Percentiles rank a stretch among this genome's conserved stretches.
Conservation (phyloP, 2,888 invertebrate genomes). For the Corythucha ciliata region DNA sequence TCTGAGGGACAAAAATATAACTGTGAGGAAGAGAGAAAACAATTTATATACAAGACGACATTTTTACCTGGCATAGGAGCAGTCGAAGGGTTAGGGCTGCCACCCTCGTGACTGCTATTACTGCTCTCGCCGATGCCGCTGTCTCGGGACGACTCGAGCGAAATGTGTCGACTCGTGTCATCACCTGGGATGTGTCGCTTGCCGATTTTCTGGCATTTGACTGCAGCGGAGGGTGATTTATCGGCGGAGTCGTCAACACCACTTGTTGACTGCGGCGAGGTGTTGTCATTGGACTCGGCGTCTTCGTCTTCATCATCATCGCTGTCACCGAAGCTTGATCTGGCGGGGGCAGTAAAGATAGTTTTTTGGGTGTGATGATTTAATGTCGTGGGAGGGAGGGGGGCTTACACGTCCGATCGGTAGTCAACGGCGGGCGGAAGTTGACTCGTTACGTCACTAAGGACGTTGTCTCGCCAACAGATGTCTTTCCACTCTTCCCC, state of each 20-base stretch:
- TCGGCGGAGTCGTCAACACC: too few relatives aligned
- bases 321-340: conserved; percentile 24
- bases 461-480: conserved; percentile 44
- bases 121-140: conserved; percentile 52
- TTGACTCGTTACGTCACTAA: conserved; percentile 40
- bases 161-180: conserved; percentile 45
- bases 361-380: background rate
- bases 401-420: conserved; percentile 13
- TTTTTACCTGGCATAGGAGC: background rate
- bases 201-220: conserved; percentile 32
- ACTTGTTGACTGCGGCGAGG: background rate
- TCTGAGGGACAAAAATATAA: conserved; percentile 41
- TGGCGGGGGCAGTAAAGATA: too few relatives aligned
- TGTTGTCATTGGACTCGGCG: conserved; percentile 9
- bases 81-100: conserved; percentile 19
- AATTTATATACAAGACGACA: background rate
- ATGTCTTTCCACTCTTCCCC: conserved; percentile 48
- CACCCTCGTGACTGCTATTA: conserved; percentile 36
- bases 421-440: conserved; percentile 14
- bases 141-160: conserved; percentile 55
- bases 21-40: conserved; percentile 7
- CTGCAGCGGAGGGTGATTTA: conserved; percentile 4
- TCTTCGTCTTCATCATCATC: conserved; percentile 23
- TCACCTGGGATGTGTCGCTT: conserved; percentile 25
- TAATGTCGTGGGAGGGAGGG: background rate